Evolutionary conservation across 2,797 vertebrate genomes (phyloP).

Genomic region (Danio aesculapii): DNA sequence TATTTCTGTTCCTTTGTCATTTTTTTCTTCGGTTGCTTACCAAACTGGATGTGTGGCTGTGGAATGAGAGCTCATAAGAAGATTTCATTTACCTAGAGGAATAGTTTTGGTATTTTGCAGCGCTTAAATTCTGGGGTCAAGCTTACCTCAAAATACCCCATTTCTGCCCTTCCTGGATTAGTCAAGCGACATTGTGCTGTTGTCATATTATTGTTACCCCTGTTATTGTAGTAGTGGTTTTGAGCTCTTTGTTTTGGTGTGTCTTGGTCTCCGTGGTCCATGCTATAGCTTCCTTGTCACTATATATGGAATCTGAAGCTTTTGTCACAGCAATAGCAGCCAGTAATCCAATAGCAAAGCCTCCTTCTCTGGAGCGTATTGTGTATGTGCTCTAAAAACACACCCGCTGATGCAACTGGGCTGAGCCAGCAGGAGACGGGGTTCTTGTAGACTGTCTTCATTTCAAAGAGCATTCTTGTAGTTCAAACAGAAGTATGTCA

Average conservation of each 20-base stretch:
- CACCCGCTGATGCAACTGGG: not conserved
- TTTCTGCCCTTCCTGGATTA: not conserved
- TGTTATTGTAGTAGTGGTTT: conserved; percentile 7
- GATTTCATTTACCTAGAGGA: not conserved
- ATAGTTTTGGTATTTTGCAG: not conserved
- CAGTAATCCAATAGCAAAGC: conserved; percentile 34
- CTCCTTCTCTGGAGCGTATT: not conserved
- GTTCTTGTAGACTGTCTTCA: conserved; percentile 1
- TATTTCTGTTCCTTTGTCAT: conserved; percentile 33
- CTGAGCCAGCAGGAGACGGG: not conserved
- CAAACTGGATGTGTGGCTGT: conserved; percentile 15
- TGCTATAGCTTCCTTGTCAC: conserved; percentile 23
- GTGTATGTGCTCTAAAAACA: conserved; percentile 14
- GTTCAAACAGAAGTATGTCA: not conserved
- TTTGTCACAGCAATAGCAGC: conserved; percentile 8
- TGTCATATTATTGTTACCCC: conserved; percentile 20
- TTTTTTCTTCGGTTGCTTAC: conserved; percentile 11
- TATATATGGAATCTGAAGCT: conserved; percentile 43
- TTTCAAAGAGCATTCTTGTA: not conserved
- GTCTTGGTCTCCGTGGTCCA: conserved; percentile 2
- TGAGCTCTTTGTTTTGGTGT: conserved; percentile 23
- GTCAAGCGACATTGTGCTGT: conserved; percentile 19
- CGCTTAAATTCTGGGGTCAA: conserved; percentile 2
- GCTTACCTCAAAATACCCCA: not conserved
- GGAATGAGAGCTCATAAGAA: not conserved